A percentile compares a stretch with the other conserved stretches of the same genome.
Evolutionary conservation across 2,888 invertebrate genomes (phyloP).

Genomic region (Drosophila mettleri): DNA sequence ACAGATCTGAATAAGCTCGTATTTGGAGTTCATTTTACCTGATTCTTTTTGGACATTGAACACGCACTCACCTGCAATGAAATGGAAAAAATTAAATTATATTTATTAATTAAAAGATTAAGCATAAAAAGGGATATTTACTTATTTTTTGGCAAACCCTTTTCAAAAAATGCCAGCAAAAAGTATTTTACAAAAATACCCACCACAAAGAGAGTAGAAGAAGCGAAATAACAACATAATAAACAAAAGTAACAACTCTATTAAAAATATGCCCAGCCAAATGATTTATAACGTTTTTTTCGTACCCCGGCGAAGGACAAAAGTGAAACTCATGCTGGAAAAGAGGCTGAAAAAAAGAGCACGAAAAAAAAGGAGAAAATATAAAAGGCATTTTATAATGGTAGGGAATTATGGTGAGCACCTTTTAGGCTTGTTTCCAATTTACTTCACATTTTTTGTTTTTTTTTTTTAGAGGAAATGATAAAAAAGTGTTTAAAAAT

Average conservation of each 20-base stretch:
- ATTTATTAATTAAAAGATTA: conserved; percentile 73
- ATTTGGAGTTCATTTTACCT: conserved; percentile 22
- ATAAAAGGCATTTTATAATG: conserved; percentile 62
- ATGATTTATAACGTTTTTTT: conserved; percentile 75
- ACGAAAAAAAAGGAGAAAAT: conserved; percentile 24
- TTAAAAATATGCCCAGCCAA: conserved; percentile 73
- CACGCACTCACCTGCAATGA: conserved; percentile 62
- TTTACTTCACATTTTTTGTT: background rate
- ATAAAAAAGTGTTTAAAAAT: conserved; percentile 65
- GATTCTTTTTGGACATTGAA: conserved; percentile 4
- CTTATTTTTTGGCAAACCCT: conserved; percentile 51
- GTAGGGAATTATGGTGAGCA: conserved; percentile 64
- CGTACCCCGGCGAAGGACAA: conserved; percentile 45
- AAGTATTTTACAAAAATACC: no score
- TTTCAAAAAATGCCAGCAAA: conserved; percentile 49
- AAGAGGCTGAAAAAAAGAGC: conserved; percentile 24
- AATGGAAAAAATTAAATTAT: conserved; percentile 49
- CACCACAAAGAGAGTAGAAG: background rate
- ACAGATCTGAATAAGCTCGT: background rate
- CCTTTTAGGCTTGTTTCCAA: conserved; percentile 45
- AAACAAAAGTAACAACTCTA: conserved; percentile 71
- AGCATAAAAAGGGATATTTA: conserved; percentile 22
- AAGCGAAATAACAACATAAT: conserved; percentile 22
- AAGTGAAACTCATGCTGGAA: conserved; percentile 60
- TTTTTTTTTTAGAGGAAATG: conserved; percentile 29